Conservation (phyloP, 1,140 invertebrate genomes). For the Drosophila quadrilineata region DNA sequence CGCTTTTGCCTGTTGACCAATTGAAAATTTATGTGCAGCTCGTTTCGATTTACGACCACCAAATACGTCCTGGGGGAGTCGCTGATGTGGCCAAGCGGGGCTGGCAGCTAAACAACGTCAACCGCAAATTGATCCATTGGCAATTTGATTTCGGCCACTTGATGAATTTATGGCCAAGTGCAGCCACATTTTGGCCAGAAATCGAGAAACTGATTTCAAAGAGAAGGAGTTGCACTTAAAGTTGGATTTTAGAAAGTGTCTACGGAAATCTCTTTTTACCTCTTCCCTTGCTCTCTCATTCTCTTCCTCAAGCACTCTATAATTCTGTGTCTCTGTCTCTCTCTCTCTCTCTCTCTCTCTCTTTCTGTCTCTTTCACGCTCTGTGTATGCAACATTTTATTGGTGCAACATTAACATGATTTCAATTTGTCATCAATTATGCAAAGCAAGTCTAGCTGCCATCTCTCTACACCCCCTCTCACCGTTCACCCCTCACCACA, state of each 20-base stretch:
- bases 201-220: slow-evolving; percentile 14
- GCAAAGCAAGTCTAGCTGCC: slow-evolving; percentile 68
- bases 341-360: too few species aligned
- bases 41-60: slow-evolving; percentile 74
- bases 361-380: too few species aligned
- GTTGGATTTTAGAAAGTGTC: too few species aligned
- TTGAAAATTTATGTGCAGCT: slow-evolving; percentile 73
- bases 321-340: too few species aligned
- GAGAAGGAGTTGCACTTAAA: slow-evolving; percentile 10
- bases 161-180: slow-evolving; percentile 63
- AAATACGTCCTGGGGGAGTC: slow-evolving; percentile 52
- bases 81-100: slow-evolving; percentile 12
- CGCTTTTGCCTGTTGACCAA: slow-evolving; percentile 46
- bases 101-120: slow-evolving; percentile 59
- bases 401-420: slow-evolving; percentile 65
- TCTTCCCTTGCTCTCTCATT: too few species aligned
- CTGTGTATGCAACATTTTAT: too few species aligned
- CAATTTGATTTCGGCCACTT: slow-evolving; percentile 62
- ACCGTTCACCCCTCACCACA: too few species aligned
- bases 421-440: slow-evolving; percentile 81
- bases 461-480: neutral
- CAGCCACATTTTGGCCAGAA: slow-evolving; percentile 13
- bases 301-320: too few species aligned
- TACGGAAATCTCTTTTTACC: too few species aligned
- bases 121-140: slow-evolving; percentile 76